Evolutionary conservation across 2,113 vertebrate genomes (phyloP).

Genomic region (Aegithalos caudatus): DNA sequence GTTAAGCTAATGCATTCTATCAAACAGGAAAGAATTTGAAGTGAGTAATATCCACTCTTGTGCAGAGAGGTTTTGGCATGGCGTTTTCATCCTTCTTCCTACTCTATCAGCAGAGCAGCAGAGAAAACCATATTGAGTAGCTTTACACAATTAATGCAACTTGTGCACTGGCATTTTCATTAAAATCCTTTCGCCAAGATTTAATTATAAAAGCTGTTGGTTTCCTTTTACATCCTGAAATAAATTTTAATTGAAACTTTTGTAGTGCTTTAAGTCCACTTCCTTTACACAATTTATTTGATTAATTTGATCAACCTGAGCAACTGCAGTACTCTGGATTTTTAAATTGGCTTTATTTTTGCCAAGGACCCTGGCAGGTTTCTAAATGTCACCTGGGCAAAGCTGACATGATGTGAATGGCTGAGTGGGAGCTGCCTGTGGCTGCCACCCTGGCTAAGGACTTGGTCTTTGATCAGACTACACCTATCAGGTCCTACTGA

Average conservation of each 20-base stretch:
- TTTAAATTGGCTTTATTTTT: not conserved
- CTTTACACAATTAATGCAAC: not conserved
- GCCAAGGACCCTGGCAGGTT: not conserved
- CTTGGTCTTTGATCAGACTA: not conserved
- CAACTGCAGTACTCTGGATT: not conserved
- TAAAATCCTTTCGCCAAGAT: not conserved
- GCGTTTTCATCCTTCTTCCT: not conserved
- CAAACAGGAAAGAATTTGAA: slow-evolving; percentile 24
- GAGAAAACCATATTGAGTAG: not conserved
- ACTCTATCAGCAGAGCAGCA: not conserved
- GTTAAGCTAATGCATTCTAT: slow-evolving; percentile 26
- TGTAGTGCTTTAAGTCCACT: not conserved
- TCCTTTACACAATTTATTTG: not conserved
- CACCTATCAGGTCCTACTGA: rapidly evolving
- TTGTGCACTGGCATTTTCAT: not conserved
- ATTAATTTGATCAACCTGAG: not conserved
- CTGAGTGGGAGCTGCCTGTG: not conserved
- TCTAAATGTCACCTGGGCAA: not conserved
- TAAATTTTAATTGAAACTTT: slow-evolving; percentile 31
- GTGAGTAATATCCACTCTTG: slow-evolving; percentile 12
- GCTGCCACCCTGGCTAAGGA: not conserved
- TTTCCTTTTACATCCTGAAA: not conserved
- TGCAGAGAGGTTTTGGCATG: not conserved
- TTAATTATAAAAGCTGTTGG: slow-evolving; percentile 30
- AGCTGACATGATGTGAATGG: not conserved